A percentile compares a stretch with the other conserved stretches of the same genome.
These are phyloP conservation scores for Podocnemis expansa DNA, from an alignment of 2,113 vertebrate species.

Conservation along the genomic window DNA sequence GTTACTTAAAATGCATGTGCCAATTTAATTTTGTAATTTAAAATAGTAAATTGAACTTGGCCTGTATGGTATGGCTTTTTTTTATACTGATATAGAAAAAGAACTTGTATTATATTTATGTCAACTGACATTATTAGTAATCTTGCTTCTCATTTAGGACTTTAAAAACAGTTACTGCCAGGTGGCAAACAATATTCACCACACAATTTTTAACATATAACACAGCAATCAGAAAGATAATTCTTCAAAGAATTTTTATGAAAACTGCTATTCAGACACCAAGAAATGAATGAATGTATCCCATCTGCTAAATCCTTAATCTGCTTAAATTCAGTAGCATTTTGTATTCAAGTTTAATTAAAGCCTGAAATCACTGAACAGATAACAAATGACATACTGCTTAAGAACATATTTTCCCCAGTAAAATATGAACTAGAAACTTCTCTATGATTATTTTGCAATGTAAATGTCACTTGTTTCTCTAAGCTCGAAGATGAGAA, in stretches of 20 bases:
- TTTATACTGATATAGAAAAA: background rate
- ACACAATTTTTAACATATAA: background rate
- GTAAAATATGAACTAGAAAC: slow-evolving; percentile 72
- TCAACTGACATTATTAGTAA: slow-evolving; percentile 16
- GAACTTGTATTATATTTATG: background rate
- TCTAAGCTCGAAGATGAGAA: slow-evolving; percentile 74
- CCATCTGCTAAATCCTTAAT: slow-evolving; percentile 32
- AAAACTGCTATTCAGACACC: slow-evolving; percentile 6
- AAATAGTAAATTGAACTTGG: background rate
- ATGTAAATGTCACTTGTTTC: slow-evolving; percentile 77
- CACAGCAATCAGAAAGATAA: background rate
- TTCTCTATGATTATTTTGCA: slow-evolving; percentile 69
- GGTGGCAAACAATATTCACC: background rate
- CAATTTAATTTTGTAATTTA: background rate
- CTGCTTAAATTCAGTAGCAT: slow-evolving; percentile 20
- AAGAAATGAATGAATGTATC: slow-evolving; percentile 12
- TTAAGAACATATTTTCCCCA: slow-evolving; percentile 42
- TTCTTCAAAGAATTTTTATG: background rate
- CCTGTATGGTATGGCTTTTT: background rate
- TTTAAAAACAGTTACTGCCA: background rate
- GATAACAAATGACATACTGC: slow-evolving; percentile 57
- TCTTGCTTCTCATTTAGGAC: background rate
- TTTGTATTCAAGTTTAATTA: slow-evolving; percentile 40
- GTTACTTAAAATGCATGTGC: background rate
- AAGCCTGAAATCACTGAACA: slow-evolving; percentile 46